A percentile compares a stretch with the other conserved stretches of the same genome.
phyloP scores from a whole-genome alignment of 2,113 vertebrate species.

The Otus sunia region DNA sequence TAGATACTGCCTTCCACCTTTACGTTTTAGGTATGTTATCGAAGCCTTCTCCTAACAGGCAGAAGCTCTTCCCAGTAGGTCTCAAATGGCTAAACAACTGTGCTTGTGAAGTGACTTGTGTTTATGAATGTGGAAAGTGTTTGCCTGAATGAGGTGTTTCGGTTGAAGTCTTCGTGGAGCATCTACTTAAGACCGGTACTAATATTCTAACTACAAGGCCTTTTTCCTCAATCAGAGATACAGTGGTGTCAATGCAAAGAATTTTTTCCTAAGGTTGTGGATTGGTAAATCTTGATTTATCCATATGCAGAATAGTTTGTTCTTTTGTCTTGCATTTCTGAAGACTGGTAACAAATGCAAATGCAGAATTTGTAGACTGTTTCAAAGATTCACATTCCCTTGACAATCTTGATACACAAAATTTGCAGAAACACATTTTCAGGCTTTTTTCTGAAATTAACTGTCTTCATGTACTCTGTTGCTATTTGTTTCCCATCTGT shows the following conservation, averaged over 20 bases:
- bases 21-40: background rate
- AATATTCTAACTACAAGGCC: background rate
- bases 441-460: background rate
- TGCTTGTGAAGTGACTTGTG: background rate
- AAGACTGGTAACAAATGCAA: background rate
- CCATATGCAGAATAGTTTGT: background rate
- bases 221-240: background rate
- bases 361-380: background rate
- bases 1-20: background rate
- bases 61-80: background rate
- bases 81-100: background rate
- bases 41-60: background rate
- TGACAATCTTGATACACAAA: background rate
- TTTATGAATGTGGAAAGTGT: background rate
- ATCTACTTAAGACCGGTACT: background rate
- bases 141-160: background rate
- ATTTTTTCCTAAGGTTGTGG: background rate
- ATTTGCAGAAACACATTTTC: background rate
- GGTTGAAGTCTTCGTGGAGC: background rate
- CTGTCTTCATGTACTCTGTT: background rate
- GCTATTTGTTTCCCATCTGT: background rate
- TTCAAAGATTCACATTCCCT: background rate
- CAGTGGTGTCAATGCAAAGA: background rate
- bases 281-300: background rate
- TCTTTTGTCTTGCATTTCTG: background rate